Conservation (phyloP, 2,113 vertebrate species). For the Tamias sibiricus region DNA sequence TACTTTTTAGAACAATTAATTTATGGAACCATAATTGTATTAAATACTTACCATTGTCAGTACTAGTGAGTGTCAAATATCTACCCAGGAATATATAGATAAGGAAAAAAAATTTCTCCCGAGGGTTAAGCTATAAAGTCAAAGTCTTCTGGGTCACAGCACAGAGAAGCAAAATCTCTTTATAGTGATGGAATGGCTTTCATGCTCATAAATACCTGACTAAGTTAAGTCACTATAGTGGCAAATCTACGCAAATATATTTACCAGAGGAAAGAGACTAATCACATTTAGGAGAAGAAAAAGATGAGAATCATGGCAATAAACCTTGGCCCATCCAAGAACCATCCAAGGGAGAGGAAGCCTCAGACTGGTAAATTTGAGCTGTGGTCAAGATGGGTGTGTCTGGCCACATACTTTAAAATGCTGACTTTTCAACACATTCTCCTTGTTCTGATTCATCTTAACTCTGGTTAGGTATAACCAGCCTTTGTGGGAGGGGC, state of each 20-base stretch:
- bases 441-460: not conserved
- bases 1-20: conserved; percentile 32
- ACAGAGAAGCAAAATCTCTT: not conserved
- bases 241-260: not conserved
- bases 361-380: not conserved
- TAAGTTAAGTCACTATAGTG: not conserved
- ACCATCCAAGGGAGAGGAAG: not conserved
- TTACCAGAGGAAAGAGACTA: not conserved
- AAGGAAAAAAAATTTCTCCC: not conserved
- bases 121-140: not conserved
- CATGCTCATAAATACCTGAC: not conserved
- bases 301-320: not conserved
- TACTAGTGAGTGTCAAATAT: not conserved
- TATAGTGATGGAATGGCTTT: not conserved
- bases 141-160: not conserved
- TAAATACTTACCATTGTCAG: not conserved
- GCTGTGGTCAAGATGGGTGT: not conserved
- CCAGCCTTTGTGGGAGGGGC: not conserved
- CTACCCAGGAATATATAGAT: not conserved
- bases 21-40: not conserved
- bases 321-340: not conserved
- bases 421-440: not conserved
- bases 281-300: not conserved
- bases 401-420: not conserved
- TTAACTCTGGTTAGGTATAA: not conserved